Percentiles rank a stretch among this genome's conserved stretches.
Evolutionary conservation across 37 sponge, comb jelly and placozoan genomes (phyloP).

Genomic region (Chondrilla cf. caribensis): DNA sequence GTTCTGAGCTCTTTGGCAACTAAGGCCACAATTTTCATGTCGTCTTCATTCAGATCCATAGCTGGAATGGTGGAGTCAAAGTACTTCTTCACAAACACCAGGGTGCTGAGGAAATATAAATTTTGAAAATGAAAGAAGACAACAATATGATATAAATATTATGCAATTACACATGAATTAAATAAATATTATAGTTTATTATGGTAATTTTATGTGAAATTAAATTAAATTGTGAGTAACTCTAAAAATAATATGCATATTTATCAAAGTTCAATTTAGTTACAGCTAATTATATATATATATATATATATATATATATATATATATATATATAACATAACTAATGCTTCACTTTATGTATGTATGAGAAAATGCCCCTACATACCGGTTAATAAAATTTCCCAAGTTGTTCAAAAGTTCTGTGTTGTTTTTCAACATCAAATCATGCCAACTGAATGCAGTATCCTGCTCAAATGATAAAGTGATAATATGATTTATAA

Average conservation of each 20-base stretch:
- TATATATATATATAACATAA: too few relatives aligned
- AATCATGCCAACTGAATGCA: slow-evolving; percentile 71
- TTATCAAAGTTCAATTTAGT: too few relatives aligned
- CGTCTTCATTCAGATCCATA: background rate
- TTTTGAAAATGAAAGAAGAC: background rate
- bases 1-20: slow-evolving; percentile 2
- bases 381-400: slow-evolving; percentile 71
- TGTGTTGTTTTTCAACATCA: slow-evolving; percentile 64
- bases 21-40: background rate
- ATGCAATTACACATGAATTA: too few relatives aligned
- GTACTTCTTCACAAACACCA: slow-evolving; percentile 16
- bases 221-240: too few relatives aligned
- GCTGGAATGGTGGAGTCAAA: slow-evolving; percentile 18
- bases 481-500: background rate
- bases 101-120: too few relatives aligned
- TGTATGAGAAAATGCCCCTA: background rate
- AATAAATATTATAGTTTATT: too few relatives aligned
- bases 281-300: too few relatives aligned
- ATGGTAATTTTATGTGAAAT: too few relatives aligned
- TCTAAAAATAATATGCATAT: too few relatives aligned
- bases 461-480: slow-evolving; percentile 28
- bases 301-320: too few relatives aligned
- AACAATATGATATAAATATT: background rate
- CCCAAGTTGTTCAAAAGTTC: slow-evolving; percentile 85
- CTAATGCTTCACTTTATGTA: too few relatives aligned